Conservation (phyloP, 1,140 invertebrate genomes). For the Drosophila dunni region DNA sequence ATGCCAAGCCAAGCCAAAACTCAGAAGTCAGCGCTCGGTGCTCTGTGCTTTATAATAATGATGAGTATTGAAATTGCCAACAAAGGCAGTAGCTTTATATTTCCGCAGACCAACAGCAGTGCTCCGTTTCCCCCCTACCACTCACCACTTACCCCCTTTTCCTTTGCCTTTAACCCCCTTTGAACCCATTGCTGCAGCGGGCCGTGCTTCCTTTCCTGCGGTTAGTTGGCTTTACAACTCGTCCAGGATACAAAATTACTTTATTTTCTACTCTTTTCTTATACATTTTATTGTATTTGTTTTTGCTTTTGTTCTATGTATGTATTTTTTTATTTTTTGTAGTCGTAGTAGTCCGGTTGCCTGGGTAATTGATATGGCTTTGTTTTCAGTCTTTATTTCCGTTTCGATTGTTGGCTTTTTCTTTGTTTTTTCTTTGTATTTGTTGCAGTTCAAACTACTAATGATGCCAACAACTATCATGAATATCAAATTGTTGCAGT, state of each 20-base stretch:
- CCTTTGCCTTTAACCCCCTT: neutral
- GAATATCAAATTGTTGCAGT: conserved; percentile 60
- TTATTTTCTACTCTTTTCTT: conserved; percentile 44
- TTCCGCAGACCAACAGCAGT: conserved; percentile 44
- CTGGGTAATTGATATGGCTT: conserved; percentile 76
- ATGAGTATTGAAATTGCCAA: conserved; percentile 72
- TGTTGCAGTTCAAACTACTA: conserved; percentile 51
- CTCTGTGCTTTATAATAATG: conserved; percentile 57
- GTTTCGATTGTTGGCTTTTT: conserved; percentile 29
- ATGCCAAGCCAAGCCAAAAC: neutral
- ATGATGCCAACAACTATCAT: conserved; percentile 50
- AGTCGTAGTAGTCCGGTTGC: conserved; percentile 31
- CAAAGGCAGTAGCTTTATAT: conserved; percentile 54
- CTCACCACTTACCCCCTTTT: neutral
- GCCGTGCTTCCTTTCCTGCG: conserved; percentile 65
- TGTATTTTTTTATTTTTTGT: too few species aligned
- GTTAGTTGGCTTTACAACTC: conserved; percentile 68
- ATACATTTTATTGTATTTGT: conserved; percentile 9
- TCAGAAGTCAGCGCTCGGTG: neutral
- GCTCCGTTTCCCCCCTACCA: neutral
- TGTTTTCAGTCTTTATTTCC: conserved; percentile 44
- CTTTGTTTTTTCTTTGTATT: neutral
- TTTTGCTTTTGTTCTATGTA: neutral
- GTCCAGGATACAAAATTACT: conserved; percentile 72
- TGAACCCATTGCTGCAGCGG: conserved; percentile 8